Percentiles rank a stretch among this genome's conserved stretches.
Conservation (phyloP, 2,797 vertebrate species). For the Leptoclinus maculatus region DNA sequence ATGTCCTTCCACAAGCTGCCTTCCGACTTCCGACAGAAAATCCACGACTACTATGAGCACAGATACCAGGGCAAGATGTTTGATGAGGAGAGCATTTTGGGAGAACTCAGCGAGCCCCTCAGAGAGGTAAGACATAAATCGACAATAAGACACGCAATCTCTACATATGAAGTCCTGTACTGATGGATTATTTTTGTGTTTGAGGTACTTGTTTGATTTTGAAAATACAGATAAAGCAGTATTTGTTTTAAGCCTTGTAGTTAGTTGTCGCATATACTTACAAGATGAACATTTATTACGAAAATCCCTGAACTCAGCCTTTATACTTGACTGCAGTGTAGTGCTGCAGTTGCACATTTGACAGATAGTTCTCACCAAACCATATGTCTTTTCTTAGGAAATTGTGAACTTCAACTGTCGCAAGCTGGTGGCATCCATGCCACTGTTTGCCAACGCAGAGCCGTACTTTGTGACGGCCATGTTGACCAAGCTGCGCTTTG, state of each 20-base stretch:
- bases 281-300: not conserved
- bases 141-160: not conserved
- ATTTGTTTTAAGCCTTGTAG: not conserved
- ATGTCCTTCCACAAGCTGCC: constrained; percentile 99
- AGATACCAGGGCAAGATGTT: constrained; percentile 99
- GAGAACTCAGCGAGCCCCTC: constrained; percentile 94
- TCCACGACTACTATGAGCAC: constrained; percentile 98
- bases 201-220: not conserved
- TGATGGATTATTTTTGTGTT: not conserved
- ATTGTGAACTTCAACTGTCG: constrained; percentile 97
- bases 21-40: constrained; percentile 96
- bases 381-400: constrained; percentile 81
- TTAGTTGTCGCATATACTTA: not conserved
- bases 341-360: not conserved
- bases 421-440: constrained; percentile 96
- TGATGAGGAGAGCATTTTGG: constrained; percentile 97
- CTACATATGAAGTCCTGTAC: not conserved
- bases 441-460: constrained; percentile 93
- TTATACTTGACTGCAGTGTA: not conserved
- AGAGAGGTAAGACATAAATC: constrained; percentile 87
- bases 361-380: constrained; percentile 3
- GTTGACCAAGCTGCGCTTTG: constrained; percentile 94
- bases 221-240: not conserved
- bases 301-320: not conserved
- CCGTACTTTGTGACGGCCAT: constrained; percentile 96